These are phyloP conservation scores for Eumaeus atala DNA, from an alignment of 1,140 invertebrate species.

Conservation along the genomic window DNA sequence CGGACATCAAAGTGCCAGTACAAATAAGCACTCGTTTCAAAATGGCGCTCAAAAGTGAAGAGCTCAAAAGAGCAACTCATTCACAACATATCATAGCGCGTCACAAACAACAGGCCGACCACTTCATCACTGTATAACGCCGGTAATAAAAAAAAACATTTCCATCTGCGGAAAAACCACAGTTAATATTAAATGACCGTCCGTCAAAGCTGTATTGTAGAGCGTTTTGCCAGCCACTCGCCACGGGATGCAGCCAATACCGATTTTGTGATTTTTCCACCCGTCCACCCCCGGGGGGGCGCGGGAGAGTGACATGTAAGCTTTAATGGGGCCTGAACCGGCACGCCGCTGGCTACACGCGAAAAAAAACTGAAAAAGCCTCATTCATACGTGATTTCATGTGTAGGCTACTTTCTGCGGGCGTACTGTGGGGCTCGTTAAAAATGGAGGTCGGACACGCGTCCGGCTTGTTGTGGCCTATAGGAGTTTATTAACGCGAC, in stretches of 20 bases:
- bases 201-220: slow-evolving; percentile 69
- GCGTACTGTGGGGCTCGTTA: slow-evolving; percentile 61
- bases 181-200: slow-evolving; percentile 74
- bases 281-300: slow-evolving; percentile 25
- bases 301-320: slow-evolving; percentile 66
- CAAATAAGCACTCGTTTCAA: slow-evolving; percentile 49
- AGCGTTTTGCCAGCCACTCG: slow-evolving; percentile 48
- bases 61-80: slow-evolving; percentile 60
- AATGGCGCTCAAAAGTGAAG: slow-evolving; percentile 53
- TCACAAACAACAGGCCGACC: slow-evolving; percentile 64
- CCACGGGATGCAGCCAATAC: slow-evolving; percentile 63
- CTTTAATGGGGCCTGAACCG: slow-evolving; percentile 68
- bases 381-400: slow-evolving; percentile 73
- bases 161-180: slow-evolving; percentile 71
- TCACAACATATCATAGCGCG: slow-evolving; percentile 58
- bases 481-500: slow-evolving; percentile 65
- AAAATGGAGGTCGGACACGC: slow-evolving; percentile 65
- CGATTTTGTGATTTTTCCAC: slow-evolving; percentile 69
- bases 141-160: slow-evolving; percentile 70
- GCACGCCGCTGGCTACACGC: slow-evolving; percentile 62
- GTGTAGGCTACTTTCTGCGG: slow-evolving; percentile 71
- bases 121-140: slow-evolving; percentile 68
- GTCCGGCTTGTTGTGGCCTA: slow-evolving; percentile 63
- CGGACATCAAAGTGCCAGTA: slow-evolving; percentile 32
- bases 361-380: slow-evolving; percentile 70